Percentiles rank a stretch among this genome's conserved stretches.
phyloP scores from a whole-genome alignment of 2,888 invertebrate species.

The Buathra laborator region DNA sequence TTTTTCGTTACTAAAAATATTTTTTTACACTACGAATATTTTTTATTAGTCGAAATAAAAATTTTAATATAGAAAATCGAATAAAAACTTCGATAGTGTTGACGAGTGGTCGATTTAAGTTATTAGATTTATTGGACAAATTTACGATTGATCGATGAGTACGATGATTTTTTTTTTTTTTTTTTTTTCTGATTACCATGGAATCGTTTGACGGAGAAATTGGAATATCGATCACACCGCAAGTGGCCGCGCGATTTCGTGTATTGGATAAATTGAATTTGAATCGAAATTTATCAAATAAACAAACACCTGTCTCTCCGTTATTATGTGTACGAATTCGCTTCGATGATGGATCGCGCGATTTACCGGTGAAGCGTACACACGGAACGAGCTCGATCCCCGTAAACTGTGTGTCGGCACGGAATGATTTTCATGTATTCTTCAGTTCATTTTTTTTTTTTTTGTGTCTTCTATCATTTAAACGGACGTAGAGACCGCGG shows the following conservation, averaged over 20 bases:
- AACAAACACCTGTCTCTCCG: conserved; percentile 38
- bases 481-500: conserved; percentile 53
- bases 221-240: conserved; percentile 6
- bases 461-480: conserved; percentile 36
- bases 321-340: conserved; percentile 17
- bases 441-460: conserved; percentile 3
- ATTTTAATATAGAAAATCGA: too few relatives aligned
- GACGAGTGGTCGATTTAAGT: neutral
- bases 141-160: conserved; percentile 13
- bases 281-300: conserved; percentile 15
- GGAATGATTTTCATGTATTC: conserved; percentile 33
- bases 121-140: neutral
- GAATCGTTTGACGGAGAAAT: neutral
- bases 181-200: neutral
- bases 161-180: neutral
- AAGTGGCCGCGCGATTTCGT: conserved; percentile 1
- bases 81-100: neutral
- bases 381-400: conserved; percentile 16
- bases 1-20: neutral
- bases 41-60: too few relatives aligned
- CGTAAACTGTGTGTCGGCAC: conserved; percentile 16
- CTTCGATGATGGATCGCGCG: conserved; percentile 52
- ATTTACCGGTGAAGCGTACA: conserved; percentile 44
- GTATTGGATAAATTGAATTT: neutral
- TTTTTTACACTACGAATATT: neutral